Evolutionary conservation across 2,113 vertebrate species (phyloP), one percentile per base, ranked within the genome.

Genomic region (Macquaria australasica): DNA sequence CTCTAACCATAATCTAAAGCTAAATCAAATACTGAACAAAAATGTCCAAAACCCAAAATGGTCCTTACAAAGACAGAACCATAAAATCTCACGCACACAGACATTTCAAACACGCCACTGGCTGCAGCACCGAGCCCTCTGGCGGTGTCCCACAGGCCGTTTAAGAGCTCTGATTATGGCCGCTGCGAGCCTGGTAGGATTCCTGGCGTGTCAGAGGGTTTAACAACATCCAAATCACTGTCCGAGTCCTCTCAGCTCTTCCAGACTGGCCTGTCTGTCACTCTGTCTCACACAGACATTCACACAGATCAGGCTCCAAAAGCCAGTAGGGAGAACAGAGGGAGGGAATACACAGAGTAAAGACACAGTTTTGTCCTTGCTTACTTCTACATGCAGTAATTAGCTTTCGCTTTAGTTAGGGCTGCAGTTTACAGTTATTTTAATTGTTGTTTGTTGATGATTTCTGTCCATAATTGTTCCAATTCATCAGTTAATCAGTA

Each of bases 161-260:
- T 93, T 82, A 87, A 48, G 85, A 88, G 83, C 59, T 60, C 80
- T 84, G 89, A 91, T 93, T 92, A 92, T 82, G 70, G 81, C 73
- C 68, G 37, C 71, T 39, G 75, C 50, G 14, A 88, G 91, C 74
- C 76, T 77, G 89, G 68, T 86, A 84, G 87, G 87, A 91, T 94
- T 94, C 92, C 87, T 91, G 75, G 75, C 91, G 8, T 89, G 89
- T 89, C 88, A 85, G 50, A 78, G 78, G 85, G 77, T 91, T 94
- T 90, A 91, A 91, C 85, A 81, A 89, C 91, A 89, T 91, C 90
- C 87, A 91, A 91, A 88, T 82, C 85, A 66, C 88, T 62, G 67
- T 62, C 73, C 55, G 28, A 50, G 69, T 76, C 69, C 73, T 82
- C 68, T 79, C 81, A 45, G 74, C 82, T 82, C 83, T 68, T 68